A percentile compares a stretch with the other conserved stretches of the same genome.
Conservation (phyloP, 2,113 vertebrate species). For the Cryptoleucopteryx plumbea region DNA sequence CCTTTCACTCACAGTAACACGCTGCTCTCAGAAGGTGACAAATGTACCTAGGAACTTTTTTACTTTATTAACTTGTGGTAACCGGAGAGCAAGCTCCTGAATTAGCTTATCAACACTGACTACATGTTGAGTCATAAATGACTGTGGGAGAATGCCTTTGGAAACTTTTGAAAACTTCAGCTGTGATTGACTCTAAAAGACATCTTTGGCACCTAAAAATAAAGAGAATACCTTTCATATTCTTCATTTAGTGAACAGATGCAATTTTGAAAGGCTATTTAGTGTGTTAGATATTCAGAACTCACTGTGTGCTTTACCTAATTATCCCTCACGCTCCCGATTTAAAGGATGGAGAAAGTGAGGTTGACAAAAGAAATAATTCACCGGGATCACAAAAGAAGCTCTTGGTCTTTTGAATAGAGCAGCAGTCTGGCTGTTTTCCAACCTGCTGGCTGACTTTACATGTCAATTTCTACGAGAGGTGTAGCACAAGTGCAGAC, state of each 20-base stretch:
- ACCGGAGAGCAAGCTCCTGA: background rate
- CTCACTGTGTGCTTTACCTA: background rate
- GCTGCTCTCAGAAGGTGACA: background rate
- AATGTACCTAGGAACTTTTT: background rate
- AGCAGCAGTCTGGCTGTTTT: background rate
- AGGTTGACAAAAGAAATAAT: background rate
- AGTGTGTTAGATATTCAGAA: background rate
- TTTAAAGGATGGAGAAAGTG: background rate
- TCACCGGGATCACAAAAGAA: background rate
- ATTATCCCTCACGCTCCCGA: background rate
- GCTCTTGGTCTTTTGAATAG: background rate
- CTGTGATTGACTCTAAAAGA: background rate
- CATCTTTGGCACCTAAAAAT: background rate
- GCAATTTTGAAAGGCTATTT: background rate
- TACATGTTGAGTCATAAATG: background rate
- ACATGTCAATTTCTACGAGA: background rate
- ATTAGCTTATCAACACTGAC: background rate
- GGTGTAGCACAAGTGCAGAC: background rate
- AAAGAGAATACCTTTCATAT: background rate
- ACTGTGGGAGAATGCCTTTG: background rate
- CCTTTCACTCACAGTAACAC: background rate
- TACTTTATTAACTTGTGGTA: background rate
- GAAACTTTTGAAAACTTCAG: background rate
- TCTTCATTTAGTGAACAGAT: background rate
- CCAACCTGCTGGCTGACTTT: background rate